A percentile compares a stretch with the other conserved stretches of the same genome.
These are phyloP conservation scores for Hippocampus mohnikei DNA, from an alignment of 2,113 vertebrate species.

Conservation along the genomic window DNA sequence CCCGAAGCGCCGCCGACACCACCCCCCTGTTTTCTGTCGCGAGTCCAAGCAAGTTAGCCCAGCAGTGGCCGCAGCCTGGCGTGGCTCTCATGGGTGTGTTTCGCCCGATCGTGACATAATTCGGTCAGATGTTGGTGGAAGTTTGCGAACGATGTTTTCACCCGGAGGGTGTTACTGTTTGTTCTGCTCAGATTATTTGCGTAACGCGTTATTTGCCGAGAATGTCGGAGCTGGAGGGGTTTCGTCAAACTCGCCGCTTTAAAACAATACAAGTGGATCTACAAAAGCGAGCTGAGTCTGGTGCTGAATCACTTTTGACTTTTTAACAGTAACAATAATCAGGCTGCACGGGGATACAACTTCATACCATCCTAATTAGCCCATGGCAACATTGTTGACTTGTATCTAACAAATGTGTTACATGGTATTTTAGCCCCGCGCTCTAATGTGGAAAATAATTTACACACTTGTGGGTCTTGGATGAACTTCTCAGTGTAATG, in stretches of 20 bases:
- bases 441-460: background rate
- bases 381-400: background rate
- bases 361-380: constrained; percentile 1
- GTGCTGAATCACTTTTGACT: background rate
- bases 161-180: constrained; percentile 1
- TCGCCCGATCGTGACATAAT: background rate
- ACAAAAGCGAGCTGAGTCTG: background rate
- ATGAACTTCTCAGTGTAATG: constrained; percentile 44
- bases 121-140: background rate
- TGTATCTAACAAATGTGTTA: background rate
- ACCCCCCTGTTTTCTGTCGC: constrained; percentile 47
- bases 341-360: background rate
- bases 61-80: constrained; percentile 36
- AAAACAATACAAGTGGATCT: no score
- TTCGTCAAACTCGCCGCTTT: background rate
- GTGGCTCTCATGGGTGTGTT: constrained; percentile 34
- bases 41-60: constrained; percentile 46
- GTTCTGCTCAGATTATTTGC: constrained; percentile 8
- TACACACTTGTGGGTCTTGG: constrained; percentile 13
- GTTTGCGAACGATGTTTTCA: background rate
- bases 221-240: background rate
- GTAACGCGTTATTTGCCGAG: constrained; percentile 13
- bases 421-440: background rate
- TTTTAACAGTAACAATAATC: background rate
- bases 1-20: constrained; percentile 29